Evolutionary conservation across 2,797 vertebrate species (phyloP).

Genomic region (Gymnocypris eckloni): DNA sequence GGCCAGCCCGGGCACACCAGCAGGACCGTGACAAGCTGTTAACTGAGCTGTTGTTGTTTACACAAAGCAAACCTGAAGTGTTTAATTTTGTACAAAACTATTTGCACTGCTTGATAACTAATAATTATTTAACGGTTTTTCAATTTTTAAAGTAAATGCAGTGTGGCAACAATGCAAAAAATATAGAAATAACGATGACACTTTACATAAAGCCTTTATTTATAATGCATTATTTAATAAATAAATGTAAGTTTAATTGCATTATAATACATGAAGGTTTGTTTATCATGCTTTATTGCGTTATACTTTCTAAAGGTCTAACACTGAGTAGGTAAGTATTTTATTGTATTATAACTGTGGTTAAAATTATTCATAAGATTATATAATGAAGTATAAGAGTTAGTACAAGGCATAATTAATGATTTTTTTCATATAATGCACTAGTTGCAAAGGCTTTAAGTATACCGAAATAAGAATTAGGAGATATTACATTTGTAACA

Average conservation of each 20-base stretch:
- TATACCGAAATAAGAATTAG: too few relatives aligned
- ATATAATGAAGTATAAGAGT: neutral
- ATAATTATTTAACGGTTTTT: neutral
- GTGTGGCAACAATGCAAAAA: neutral
- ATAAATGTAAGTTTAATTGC: neutral
- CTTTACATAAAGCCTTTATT: neutral
- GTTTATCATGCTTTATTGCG: neutral
- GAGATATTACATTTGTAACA: too few relatives aligned
- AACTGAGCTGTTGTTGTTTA: neutral
- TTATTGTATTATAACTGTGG: neutral
- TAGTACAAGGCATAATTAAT: too few relatives aligned
- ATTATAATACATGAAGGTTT: neutral
- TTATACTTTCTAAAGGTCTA: neutral
- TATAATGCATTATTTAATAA: neutral
- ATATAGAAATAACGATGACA: neutral
- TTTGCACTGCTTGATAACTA: neutral
- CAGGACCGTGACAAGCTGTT: neutral
- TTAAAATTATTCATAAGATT: neutral
- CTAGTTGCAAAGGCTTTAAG: neutral
- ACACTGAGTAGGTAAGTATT: neutral
- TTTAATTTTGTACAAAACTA: neutral
- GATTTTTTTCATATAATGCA: too few relatives aligned
- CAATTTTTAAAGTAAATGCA: neutral
- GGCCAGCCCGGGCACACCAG: too few relatives aligned
- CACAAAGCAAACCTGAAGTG: neutral